Evolutionary conservation across 2,888 invertebrate genomes (phyloP), one percentile per base, ranked within the genome.

Genomic region (Drosophila pegasa): DNA sequence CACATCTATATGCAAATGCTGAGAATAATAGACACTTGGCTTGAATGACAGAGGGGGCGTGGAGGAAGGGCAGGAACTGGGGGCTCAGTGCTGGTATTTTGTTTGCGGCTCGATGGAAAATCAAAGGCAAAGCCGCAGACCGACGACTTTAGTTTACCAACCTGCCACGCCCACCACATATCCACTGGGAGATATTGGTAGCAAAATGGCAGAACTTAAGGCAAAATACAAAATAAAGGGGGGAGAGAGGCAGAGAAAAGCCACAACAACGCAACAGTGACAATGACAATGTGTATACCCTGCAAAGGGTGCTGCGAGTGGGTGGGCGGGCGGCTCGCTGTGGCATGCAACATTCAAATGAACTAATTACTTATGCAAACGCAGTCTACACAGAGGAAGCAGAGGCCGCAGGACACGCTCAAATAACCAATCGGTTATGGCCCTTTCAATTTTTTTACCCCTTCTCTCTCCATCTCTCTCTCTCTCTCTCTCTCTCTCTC

Each of bases 351-450:
- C 45, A 61, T 58, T 57, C 59, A 73, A 80, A 76, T 76, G 61
- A 66, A 66, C 57, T 67, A 77, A 77, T 85, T 83, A 83, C 75
- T 86, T 80, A 87, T 87, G 80, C 84, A 86, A 62, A 75, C 66
- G 63, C 61, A 65, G 50, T 60, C 31, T n/a, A 47, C 61, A 54
- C 22, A 45, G 48, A 33, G 62, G 20, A 58, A 63, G 58, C 59
- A 35, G 48, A 35, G 48, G 59, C 70, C 64, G 63, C 60, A 40
- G 68, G 66, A 56, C 62, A 54, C 48, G 37, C 37, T 58, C 38
- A 33, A 59, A 60, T 57, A 58, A 70, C 57, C 78, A 78, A 31
- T 35, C 45, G 14, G 41, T 29, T 54, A 20, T 63, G 35, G 35
- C 12, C 47, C 18, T 61, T 40, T 47, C 2, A 6, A 9, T 48